A percentile compares a stretch with the other conserved stretches of the same genome.
These are phyloP conservation scores for Amblyraja radiata DNA, from an alignment of 2,797 vertebrate species.

Conservation along the genomic window DNA sequence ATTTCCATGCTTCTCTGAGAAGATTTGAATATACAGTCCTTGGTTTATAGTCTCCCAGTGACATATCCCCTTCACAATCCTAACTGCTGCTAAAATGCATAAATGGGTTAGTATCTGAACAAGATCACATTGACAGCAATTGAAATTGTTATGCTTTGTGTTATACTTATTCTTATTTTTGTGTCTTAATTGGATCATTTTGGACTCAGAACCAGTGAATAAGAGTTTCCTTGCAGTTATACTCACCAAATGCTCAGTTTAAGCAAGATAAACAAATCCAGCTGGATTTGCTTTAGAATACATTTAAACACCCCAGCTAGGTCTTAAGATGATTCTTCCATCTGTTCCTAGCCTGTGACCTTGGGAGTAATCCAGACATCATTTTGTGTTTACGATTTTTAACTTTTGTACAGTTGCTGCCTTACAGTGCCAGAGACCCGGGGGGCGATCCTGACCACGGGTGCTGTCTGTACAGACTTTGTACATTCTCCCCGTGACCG, in stretches of 20 bases:
- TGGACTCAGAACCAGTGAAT: neutral
- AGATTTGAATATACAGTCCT: neutral
- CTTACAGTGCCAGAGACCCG: too few relatives aligned
- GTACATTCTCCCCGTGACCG: too few relatives aligned
- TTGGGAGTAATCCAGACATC: neutral
- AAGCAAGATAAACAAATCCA: neutral
- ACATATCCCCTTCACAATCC: neutral
- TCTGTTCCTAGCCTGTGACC: neutral
- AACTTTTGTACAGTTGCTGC: neutral
- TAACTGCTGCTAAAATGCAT: neutral
- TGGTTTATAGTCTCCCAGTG: neutral
- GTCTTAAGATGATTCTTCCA: neutral
- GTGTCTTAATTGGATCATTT: neutral
- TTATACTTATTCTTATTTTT: neutral
- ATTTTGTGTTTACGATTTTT: neutral
- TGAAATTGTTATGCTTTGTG: neutral
- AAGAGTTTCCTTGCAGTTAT: neutral
- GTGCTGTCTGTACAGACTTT: too few relatives aligned
- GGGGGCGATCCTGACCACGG: too few relatives aligned
- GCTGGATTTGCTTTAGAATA: neutral
- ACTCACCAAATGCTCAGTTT: neutral
- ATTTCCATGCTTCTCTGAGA: neutral
- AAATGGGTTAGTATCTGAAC: neutral
- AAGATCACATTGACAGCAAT: neutral
- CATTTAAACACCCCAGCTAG: neutral